Base-by-base conservation (phyloP, 2,113 vertebrate species). In the Rhea americana region DNA sequence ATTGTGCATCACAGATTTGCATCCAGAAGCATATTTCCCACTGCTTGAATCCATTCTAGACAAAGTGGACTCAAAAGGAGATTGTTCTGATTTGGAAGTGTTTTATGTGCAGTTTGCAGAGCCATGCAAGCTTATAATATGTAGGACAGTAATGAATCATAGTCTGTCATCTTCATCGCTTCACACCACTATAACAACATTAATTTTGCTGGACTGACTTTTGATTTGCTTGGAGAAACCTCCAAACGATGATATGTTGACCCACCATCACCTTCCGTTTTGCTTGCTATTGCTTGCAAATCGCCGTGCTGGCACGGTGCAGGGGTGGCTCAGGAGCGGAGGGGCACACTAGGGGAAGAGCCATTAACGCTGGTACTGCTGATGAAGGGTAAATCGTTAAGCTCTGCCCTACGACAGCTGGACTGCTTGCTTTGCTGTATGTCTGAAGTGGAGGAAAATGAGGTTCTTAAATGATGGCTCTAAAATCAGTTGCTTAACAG, bases 141-240 rank as follows among this genome's bases (percentile, higher is more conserved):
- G 61, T 74, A 78, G 67, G 79, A 16, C 82, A 83, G 55, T 11
- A 68, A 56, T 85, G 82, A 94, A 72, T 93, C 89, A 83, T 1
- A 22, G 65, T 55, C 76, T 82, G 30, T 35, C 41, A 30, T 85
- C 65, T 81, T 80, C 82, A 71, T 85, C 18, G 2, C 59, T 91
- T 94, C 75, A 91, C 82, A 63, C 37, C 22, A 12, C 21, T 55
- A 0, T 71, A 87, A 77, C 66, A 53, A 65, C 63, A 76, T 93
- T 77, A 85, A 39, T 66, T 94, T 92, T 94, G 37, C 55, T 91
- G 63, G 30, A 51, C 0, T 96, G 72, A 85, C 47, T 89, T 85
- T 87, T 85, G 67, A 92, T 95, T 92, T 90, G 74, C 73, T 51
- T 61, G 56, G 43, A 96, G 65, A 91, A 89, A 59, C 72, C 61